Percentiles rank a stretch among this genome's conserved stretches.
phyloP scores from a whole-genome alignment of 2,888 invertebrate species.

The Himalopsyche tibetana region DNA sequence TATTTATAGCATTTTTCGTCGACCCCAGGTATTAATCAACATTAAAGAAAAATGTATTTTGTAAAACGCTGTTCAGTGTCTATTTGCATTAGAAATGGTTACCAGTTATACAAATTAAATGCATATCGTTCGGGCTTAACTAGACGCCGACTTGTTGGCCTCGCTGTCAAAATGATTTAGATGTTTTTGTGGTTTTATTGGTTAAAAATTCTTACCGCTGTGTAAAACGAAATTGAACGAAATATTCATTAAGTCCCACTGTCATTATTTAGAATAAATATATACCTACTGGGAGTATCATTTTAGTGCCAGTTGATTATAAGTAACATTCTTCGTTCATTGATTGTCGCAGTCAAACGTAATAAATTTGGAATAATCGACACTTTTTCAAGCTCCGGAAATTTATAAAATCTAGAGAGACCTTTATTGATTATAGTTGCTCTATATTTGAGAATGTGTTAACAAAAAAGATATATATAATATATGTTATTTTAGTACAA shows the following conservation, averaged over 20 bases:
- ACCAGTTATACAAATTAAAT: slow-evolving; percentile 38
- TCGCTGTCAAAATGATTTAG: slow-evolving; percentile 58
- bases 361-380: too few species aligned
- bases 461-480: too few species aligned
- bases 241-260: slow-evolving; percentile 49
- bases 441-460: too few species aligned
- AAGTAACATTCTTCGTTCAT: slow-evolving; percentile 10
- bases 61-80: slow-evolving; percentile 37
- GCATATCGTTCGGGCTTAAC: slow-evolving; percentile 52
- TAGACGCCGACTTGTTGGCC: slow-evolving; percentile 50
- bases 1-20: slow-evolving; percentile 12
- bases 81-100: slow-evolving; percentile 46
- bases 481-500: too few species aligned
- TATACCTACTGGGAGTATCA: not conserved
- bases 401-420: too few species aligned
- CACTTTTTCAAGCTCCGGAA: too few species aligned
- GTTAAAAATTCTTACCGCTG: slow-evolving; percentile 52
- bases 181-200: slow-evolving; percentile 59
- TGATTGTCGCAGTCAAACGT: not conserved
- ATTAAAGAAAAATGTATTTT: slow-evolving; percentile 36
- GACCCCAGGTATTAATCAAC: slow-evolving; percentile 13
- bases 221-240: slow-evolving; percentile 53
- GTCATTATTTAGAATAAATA: slow-evolving; percentile 20
- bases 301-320: slow-evolving; percentile 32
- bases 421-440: too few species aligned